Percentiles rank a stretch among this genome's conserved stretches.
These are phyloP conservation scores for Drosophila arawakana DNA, from an alignment of 1,140 invertebrate genomes.

Conservation along the genomic window DNA sequence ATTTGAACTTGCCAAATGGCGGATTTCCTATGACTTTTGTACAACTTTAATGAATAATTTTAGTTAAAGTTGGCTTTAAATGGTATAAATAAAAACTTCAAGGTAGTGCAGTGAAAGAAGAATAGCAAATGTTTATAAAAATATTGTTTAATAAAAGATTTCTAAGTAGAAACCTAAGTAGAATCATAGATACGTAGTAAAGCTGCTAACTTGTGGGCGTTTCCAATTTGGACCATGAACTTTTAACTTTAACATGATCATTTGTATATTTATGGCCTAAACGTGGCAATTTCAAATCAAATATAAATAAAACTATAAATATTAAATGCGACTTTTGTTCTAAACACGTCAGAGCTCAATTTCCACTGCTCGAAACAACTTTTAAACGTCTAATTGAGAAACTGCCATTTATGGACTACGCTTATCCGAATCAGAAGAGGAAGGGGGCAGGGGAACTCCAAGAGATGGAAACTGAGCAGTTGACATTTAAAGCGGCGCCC, in stretches of 20 bases:
- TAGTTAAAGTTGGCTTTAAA: neutral
- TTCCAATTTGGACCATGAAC: constrained; percentile 44
- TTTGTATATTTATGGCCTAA: constrained; percentile 23
- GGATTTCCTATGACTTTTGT: constrained; percentile 5
- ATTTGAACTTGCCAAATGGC: constrained; percentile 4
- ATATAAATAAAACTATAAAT: neutral
- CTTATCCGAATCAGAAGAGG: neutral
- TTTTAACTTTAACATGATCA: constrained; percentile 37
- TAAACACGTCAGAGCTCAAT: constrained; percentile 33
- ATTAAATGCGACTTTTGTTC: constrained; percentile 18
- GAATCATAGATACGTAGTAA: too few relatives aligned
- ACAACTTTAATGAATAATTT: constrained; percentile 2
- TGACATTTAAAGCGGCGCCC: constrained; percentile 73
- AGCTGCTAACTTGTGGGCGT: neutral
- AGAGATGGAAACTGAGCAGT: constrained; percentile 22
- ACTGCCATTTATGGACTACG: constrained; percentile 62
- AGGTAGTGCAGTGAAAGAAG: neutral
- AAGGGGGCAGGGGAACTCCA: too few relatives aligned
- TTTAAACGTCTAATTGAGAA: constrained; percentile 57
- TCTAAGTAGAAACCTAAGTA: neutral
- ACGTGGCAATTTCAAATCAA: neutral
- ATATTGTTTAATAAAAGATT: neutral
- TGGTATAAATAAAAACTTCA: too few relatives aligned
- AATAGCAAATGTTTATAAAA: neutral
- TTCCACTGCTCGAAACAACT: constrained; percentile 27